A percentile compares a stretch with the other conserved stretches of the same genome.
Conservation (phyloP, 1,140 invertebrate genomes). For the Bombyx mori region DNA sequence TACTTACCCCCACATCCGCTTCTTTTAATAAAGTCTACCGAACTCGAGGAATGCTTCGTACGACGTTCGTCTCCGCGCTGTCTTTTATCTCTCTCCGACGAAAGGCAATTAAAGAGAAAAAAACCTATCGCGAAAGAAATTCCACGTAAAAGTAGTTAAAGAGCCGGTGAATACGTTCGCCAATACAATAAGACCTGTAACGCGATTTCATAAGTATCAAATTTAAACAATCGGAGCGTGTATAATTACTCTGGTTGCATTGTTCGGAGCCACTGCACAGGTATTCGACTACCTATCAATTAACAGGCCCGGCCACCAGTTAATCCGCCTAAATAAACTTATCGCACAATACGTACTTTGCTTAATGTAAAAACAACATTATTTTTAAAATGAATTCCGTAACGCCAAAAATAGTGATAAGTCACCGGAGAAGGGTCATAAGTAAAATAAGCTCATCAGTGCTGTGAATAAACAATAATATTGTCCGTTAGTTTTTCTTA, state of each 20-base stretch:
- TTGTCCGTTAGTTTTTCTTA: constrained; percentile 45
- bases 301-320: constrained; percentile 34
- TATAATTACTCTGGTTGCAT: constrained; percentile 56
- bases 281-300: constrained; percentile 58
- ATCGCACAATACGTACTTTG: constrained; percentile 21
- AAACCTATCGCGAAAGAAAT: constrained; percentile 46
- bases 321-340: constrained; percentile 57
- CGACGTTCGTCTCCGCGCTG: constrained; percentile 48
- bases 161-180: constrained; percentile 15
- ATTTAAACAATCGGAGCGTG: constrained; percentile 61
- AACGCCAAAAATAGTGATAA: constrained; percentile 46
- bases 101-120: constrained; percentile 62
- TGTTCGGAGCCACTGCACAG: constrained; percentile 57
- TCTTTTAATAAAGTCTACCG: constrained; percentile 68
- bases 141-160: constrained; percentile 48
- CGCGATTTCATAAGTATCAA: constrained; percentile 60
- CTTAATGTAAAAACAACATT: constrained; percentile 10
- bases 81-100: constrained; percentile 61
- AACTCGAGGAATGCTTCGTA: constrained; percentile 61
- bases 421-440: constrained; percentile 41
- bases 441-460: constrained; percentile 64
- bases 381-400: constrained; percentile 4
- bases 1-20: constrained; percentile 69
- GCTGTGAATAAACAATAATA: constrained; percentile 57
- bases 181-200: constrained; percentile 34